Conservation (phyloP, 2,888 invertebrate genomes). For the Nephrotoma guestfalica region DNA sequence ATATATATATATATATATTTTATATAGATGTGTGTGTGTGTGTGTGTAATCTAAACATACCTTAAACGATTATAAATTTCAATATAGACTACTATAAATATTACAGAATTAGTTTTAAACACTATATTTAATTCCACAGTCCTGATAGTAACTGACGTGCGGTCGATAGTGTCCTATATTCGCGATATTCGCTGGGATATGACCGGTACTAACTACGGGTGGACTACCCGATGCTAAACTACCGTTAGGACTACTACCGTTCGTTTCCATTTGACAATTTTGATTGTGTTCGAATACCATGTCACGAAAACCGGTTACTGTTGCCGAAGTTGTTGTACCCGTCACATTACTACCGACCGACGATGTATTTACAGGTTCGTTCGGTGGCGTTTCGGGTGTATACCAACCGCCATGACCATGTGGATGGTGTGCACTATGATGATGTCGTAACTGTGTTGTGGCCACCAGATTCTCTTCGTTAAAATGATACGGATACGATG, state of each 20-base stretch:
- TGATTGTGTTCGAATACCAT: conserved; percentile 33
- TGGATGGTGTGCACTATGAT: conserved; percentile 27
- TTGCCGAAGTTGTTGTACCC: conserved; percentile 8
- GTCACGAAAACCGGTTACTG: conserved; percentile 25
- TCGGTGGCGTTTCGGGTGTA: conserved; percentile 32
- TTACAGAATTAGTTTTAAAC: conserved; percentile 17
- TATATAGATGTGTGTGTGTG: background rate
- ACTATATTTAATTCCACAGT: conserved; percentile 33
- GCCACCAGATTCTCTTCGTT: conserved; percentile 29
- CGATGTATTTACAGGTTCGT: conserved; percentile 18
- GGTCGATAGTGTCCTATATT: conserved; percentile 30
- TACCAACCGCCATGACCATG: conserved; percentile 31
- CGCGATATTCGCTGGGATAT: conserved; percentile 27
- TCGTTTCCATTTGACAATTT: conserved; percentile 31
- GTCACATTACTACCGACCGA: background rate
- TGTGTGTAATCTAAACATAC: background rate
- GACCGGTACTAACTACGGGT: conserved; percentile 16
- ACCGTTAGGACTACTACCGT: conserved; percentile 30
- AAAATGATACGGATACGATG: conserved; percentile 30
- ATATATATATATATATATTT: background rate
- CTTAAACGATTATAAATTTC: background rate
- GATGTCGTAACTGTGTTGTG: conserved; percentile 19
- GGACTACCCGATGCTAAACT: conserved; percentile 32
- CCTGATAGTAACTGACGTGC: conserved; percentile 31
- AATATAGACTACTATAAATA: background rate